Conservation (phyloP, 2,797 vertebrate genomes). For the Clarias fuscus region DNA sequence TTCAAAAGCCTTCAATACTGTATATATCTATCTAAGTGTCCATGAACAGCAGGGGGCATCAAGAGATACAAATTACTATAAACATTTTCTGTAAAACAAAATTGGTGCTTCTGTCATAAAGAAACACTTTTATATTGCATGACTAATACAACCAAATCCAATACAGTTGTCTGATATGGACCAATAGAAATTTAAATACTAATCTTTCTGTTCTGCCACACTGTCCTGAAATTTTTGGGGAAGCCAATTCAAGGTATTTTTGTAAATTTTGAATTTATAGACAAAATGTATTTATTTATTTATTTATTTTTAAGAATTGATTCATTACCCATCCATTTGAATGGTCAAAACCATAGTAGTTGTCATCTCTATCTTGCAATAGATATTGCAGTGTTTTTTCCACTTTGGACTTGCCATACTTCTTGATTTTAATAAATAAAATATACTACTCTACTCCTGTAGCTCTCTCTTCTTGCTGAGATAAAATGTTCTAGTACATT, state of each 20-base stretch:
- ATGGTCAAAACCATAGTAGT: background rate
- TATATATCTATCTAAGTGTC: background rate
- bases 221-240: background rate
- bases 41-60: background rate
- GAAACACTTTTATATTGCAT: background rate
- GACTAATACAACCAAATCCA: background rate
- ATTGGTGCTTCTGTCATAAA: background rate
- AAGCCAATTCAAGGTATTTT: background rate
- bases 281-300: background rate
- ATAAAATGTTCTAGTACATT: slow-evolving; percentile 52
- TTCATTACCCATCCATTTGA: background rate
- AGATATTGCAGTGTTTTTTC: slow-evolving; percentile 43
- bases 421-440: slow-evolving; percentile 57
- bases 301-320: too few species aligned
- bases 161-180: background rate
- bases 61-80: slow-evolving; percentile 4
- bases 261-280: background rate
- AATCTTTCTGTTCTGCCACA: background rate
- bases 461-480: slow-evolving; percentile 29
- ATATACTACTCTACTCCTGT: slow-evolving; percentile 46
- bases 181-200: background rate
- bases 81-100: background rate
- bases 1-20: background rate
- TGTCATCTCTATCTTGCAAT: slow-evolving; percentile 38
- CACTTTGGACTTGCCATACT: slow-evolving; percentile 50